Conservation (phyloP, 2,113 vertebrate species). For the Emydura subglobosa region DNA sequence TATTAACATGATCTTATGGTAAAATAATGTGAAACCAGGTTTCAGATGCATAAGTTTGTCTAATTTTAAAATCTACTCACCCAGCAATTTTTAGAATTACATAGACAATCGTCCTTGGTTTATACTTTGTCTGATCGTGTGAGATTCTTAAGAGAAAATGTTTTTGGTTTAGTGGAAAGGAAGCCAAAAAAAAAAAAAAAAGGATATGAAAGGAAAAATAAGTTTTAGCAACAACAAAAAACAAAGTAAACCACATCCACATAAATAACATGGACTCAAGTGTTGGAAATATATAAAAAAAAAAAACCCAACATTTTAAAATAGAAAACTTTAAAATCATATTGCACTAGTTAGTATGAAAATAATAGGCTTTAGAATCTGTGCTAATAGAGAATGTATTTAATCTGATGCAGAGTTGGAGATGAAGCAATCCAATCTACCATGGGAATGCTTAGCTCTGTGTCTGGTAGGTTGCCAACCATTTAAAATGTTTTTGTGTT, state of each 20-base stretch:
- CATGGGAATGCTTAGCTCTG: constrained; percentile 77
- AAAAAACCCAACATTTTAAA: constrained; percentile 28
- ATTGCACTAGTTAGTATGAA: constrained; percentile 58
- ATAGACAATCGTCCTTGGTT: background rate
- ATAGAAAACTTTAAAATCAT: constrained; percentile 61
- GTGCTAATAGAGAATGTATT: constrained; percentile 67
- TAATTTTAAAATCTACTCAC: background rate
- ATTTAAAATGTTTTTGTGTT: constrained; percentile 81
- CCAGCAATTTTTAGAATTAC: constrained; percentile 16
- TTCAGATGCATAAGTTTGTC: background rate
- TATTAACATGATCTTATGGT: background rate
- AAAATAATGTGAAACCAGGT: background rate
- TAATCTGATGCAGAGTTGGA: constrained; percentile 77
- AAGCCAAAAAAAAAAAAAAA: background rate
- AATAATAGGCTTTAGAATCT: constrained; percentile 56
- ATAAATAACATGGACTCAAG: constrained; percentile 11
- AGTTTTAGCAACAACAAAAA: background rate
- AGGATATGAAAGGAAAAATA: background rate
- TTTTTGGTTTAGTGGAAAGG: constrained; percentile 13
- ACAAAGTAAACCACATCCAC: constrained; percentile 24
- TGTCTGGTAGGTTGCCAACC: constrained; percentile 79
- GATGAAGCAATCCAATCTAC: constrained; percentile 66
- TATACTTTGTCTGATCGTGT: background rate
- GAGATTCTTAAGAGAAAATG: background rate
- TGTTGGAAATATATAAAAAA: constrained; percentile 44